Percentiles rank a stretch among this genome's conserved stretches.
phyloP scores from a whole-genome alignment of 2,797 vertebrate genomes.

The Syndactyla subalaris region DNA sequence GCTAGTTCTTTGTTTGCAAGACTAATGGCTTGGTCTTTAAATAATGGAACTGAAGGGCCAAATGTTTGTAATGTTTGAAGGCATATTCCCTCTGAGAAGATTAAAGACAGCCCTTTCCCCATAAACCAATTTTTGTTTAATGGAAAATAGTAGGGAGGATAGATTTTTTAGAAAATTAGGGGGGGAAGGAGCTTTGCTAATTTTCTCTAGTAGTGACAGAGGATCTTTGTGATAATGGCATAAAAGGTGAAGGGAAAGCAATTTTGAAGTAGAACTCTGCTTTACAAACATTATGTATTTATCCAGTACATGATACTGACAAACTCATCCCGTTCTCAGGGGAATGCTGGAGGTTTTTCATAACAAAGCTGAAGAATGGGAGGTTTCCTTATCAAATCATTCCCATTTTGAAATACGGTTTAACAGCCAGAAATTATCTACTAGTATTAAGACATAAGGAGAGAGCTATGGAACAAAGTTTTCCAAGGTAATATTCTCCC shows the following conservation, averaged over 20 bases:
- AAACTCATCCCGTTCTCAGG: neutral
- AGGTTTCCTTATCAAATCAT: neutral
- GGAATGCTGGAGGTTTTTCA: neutral
- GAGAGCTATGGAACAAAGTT: neutral
- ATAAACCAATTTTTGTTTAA: neutral
- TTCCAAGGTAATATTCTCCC: neutral
- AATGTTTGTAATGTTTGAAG: neutral
- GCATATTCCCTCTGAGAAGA: neutral
- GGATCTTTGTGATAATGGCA: neutral
- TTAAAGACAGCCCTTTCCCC: neutral
- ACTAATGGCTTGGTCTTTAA: neutral
- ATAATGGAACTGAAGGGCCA: neutral
- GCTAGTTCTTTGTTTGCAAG: neutral
- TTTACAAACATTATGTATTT: neutral
- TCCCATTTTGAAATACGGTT: neutral
- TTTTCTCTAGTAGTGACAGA: neutral
- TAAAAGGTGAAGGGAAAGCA: neutral
- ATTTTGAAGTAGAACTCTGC: neutral
- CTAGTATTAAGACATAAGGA: neutral
- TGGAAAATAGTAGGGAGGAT: neutral
- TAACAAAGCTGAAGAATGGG: neutral
- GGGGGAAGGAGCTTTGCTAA: neutral
- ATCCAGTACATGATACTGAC: neutral
- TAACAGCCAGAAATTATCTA: neutral
- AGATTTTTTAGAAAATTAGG: neutral